These are phyloP conservation scores for Caenorhabditis briggsae DNA, from an alignment of 1,140 invertebrate genomes.

Conservation along the genomic window DNA sequence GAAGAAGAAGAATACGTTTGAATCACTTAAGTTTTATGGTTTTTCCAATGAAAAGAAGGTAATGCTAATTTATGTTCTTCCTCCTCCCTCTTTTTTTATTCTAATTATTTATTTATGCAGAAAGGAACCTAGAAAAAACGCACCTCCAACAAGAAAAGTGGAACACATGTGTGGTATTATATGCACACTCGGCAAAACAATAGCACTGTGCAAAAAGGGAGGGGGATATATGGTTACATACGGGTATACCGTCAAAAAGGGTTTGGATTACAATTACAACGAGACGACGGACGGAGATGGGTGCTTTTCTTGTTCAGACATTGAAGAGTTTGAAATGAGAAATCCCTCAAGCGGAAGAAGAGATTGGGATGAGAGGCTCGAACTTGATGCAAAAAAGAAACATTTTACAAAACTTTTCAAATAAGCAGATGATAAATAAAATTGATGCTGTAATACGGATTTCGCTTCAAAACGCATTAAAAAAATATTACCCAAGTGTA, in stretches of 20 bases:
- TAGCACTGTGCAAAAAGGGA: slow-evolving; percentile 26
- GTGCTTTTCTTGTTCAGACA: no score
- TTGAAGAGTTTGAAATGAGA: no score
- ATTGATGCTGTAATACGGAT: no score
- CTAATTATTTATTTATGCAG: slow-evolving; percentile 21
- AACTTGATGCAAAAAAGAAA: no score
- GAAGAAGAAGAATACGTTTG: slow-evolving; percentile 8
- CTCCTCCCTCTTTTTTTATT: neutral
- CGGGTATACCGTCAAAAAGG: slow-evolving; percentile 20
- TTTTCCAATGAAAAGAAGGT: slow-evolving; percentile 20
- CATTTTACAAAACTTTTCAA: no score
- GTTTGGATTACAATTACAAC: slow-evolving; percentile 47
- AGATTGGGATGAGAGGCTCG: no score
- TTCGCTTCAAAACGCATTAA: no score
- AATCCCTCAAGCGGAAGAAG: no score
- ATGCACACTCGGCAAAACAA: slow-evolving; percentile 26
- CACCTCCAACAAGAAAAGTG: neutral
- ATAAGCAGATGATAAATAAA: no score
- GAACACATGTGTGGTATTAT: slow-evolving; percentile 23
- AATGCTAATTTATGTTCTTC: slow-evolving; percentile 54
- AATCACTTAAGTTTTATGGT: slow-evolving; percentile 51
- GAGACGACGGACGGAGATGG: neutral
- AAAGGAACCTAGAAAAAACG: slow-evolving; percentile 23
- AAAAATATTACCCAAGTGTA: no score
- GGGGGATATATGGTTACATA: neutral